Evolutionary conservation across 2,888 invertebrate genomes (phyloP), one percentile per base, ranked within the genome.

Genomic region (Dasypogon diadema): DNA sequence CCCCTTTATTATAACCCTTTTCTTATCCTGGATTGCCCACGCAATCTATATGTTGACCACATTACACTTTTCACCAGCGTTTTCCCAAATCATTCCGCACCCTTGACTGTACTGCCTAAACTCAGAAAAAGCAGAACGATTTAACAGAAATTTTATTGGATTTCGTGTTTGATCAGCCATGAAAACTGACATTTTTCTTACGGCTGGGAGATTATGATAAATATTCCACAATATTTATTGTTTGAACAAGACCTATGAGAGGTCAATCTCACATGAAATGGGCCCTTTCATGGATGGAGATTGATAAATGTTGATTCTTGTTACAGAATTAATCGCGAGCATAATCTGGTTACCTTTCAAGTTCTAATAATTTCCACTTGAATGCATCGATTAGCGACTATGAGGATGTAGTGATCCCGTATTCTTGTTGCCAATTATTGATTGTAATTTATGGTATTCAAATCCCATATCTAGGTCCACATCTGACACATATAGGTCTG

Each of bases 81-180:
- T 22, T 18, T 54, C 16, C 54, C 4, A 10, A n/a, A 26, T 26
- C 24, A 30, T 21, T 21, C 22, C 51, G 5, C 1, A 16, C 51
- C 21, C 18, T 12, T 12, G 21, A n/a, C 46, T 22, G 48, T 46
- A 42, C 5, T 14, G 6, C 21, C 34, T 12, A 3, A 2, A 2
- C 3, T 10, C 2, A 16, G 21, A 2, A 24, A 26, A 56, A 54
- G 34, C 54, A 34, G 18, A 24, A 24, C 56, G 56, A 73, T 73
- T 73, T 73, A 58, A 46, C 73, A 58, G 56, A 56, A 73, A 37
- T 73, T 73, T 73, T 73, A 73, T 73, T 73, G 58, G 73, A 73
- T 73, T 73, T 73, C 46, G 24, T 73, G 58, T 73, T 73, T 73
- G 73, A 56, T 73, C 73, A 46, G 26, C 73, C 56, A 58, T 73